Evolutionary conservation across 2,888 invertebrate species (phyloP).

Genomic region (Xestia sexstrigata): DNA sequence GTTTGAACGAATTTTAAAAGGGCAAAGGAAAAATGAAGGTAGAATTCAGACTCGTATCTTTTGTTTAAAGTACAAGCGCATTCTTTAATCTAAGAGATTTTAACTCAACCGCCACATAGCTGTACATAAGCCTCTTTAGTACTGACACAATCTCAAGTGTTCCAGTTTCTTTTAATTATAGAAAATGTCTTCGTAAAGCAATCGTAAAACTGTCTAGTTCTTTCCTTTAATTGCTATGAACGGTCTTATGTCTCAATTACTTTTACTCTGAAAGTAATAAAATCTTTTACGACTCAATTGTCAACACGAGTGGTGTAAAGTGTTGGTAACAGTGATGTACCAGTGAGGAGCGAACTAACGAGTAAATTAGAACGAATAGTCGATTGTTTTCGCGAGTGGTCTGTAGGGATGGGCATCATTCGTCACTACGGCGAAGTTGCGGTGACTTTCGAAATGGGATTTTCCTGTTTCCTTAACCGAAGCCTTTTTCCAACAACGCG

Average conservation of each 20-base stretch:
- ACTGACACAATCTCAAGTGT: constrained; percentile 8
- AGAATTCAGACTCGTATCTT: constrained; percentile 45
- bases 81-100: constrained; percentile 58
- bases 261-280: constrained; percentile 38
- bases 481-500: constrained; percentile 48
- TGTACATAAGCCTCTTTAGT: constrained; percentile 36
- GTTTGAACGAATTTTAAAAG: constrained; percentile 61
- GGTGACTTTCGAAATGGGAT: constrained; percentile 58
- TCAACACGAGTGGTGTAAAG: constrained; percentile 30
- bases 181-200: constrained; percentile 37
- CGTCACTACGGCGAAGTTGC: constrained; percentile 53
- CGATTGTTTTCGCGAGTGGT: constrained; percentile 46
- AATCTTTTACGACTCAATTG: constrained; percentile 50
- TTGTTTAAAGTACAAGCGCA: constrained; percentile 45
- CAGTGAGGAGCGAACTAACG: constrained; percentile 11
- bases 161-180: constrained; percentile 42
- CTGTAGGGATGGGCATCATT: constrained; percentile 46
- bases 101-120: constrained; percentile 37
- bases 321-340: constrained; percentile 37
- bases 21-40: constrained; percentile 56
- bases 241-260: constrained; percentile 48
- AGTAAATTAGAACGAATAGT: constrained; percentile 63
- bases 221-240: constrained; percentile 41
- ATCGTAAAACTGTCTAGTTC: constrained; percentile 33
- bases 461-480: constrained; percentile 59